Percentiles rank a stretch among this genome's conserved stretches.
Evolutionary conservation across 1,140 invertebrate genomes (phyloP).

Genomic region (Aplysia californica): DNA sequence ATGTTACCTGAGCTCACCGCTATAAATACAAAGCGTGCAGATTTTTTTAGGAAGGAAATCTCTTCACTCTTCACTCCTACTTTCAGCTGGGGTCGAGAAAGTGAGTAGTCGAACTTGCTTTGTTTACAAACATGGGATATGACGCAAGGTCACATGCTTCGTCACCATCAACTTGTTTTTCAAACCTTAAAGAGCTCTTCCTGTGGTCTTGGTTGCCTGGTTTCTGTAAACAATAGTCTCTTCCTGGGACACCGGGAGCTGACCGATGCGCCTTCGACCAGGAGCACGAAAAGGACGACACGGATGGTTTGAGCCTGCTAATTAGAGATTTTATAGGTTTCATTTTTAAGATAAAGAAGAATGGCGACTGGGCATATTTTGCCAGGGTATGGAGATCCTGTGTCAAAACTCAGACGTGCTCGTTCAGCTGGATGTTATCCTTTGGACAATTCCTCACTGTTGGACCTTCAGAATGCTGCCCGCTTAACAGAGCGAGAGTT

Average conservation of each 20-base stretch:
- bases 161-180: background rate
- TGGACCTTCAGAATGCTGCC: conserved; percentile 38
- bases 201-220: conserved; percentile 14
- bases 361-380: conserved; percentile 61
- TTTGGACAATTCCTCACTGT: conserved; percentile 43
- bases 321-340: too few species aligned
- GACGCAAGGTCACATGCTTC: conserved; percentile 2
- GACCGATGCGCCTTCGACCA: too few species aligned
- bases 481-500: conserved; percentile 32
- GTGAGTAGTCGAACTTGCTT: too few species aligned
- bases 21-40: too few species aligned
- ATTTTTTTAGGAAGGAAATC: too few species aligned
- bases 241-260: background rate
- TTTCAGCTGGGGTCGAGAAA: too few species aligned
- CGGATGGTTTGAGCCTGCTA: too few species aligned
- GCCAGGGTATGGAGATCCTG: conserved; percentile 59
- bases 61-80: too few species aligned
- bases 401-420: conserved; percentile 44
- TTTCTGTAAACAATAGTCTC: conserved; percentile 5
- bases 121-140: conserved; percentile 26
- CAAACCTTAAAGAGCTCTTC: background rate
- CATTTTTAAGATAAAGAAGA: too few species aligned
- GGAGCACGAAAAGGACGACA: too few species aligned
- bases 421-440: conserved; percentile 46
- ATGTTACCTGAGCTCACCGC: too few species aligned